Evolutionary conservation across 2,113 vertebrate species (phyloP).

Genomic region (Cichladusa arquata): DNA sequence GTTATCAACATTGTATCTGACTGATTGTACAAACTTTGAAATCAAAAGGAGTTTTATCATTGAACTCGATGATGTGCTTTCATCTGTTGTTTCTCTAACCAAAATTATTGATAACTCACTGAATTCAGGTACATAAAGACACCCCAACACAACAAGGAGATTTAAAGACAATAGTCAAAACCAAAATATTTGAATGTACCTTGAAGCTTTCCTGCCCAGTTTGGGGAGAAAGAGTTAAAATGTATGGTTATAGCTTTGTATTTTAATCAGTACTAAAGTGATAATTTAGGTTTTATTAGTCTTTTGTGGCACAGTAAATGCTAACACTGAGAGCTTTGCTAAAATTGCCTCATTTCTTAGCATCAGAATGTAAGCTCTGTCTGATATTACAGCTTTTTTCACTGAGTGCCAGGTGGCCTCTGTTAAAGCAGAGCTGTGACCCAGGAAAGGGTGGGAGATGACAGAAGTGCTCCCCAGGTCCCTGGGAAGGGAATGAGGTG

Average conservation of each 20-base stretch:
- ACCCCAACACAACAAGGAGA: background rate
- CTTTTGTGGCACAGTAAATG: background rate
- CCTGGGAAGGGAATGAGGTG: accelerated
- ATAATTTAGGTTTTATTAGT: background rate
- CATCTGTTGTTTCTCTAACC: background rate
- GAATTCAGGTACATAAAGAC: background rate
- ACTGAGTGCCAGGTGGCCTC: accelerated
- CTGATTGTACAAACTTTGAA: background rate
- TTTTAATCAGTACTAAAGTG: background rate
- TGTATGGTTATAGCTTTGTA: background rate
- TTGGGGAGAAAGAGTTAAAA: background rate
- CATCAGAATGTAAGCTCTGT: background rate
- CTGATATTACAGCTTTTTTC: accelerated
- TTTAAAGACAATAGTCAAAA: background rate
- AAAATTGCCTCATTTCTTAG: background rate
- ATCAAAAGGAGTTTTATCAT: background rate
- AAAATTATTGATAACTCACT: background rate
- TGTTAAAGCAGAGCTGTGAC: background rate
- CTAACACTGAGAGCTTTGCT: background rate
- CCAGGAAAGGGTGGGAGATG: accelerated
- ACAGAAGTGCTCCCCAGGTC: accelerated
- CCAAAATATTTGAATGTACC: background rate
- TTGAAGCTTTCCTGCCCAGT: background rate
- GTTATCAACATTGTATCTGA: background rate
- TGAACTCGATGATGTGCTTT: background rate